Conservation (phyloP, 2,113 vertebrate species). For the Campylorhamphus procurvoides region DNA sequence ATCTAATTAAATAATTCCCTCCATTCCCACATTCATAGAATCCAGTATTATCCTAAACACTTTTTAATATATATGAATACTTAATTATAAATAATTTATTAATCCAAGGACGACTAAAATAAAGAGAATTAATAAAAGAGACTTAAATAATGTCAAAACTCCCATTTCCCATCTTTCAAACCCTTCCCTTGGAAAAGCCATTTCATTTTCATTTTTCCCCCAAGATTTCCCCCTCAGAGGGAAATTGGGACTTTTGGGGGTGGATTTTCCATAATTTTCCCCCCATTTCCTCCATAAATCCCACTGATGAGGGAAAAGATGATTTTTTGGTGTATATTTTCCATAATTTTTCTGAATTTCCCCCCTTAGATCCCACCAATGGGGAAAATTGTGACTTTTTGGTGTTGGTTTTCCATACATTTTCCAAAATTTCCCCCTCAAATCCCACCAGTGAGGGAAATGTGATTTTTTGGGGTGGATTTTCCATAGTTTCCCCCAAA, state of each 20-base stretch:
- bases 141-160: neutral
- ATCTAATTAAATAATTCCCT: neutral
- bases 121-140: neutral
- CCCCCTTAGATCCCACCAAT: neutral
- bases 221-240: neutral
- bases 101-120: neutral
- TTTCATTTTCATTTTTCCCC: neutral
- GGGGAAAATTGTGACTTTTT: neutral
- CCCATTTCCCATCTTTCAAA: neutral
- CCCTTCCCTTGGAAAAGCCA: neutral
- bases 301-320: neutral
- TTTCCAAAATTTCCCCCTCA: neutral
- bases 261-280: neutral
- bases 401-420: neutral
- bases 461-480: neutral
- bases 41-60: no score
- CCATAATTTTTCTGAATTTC: neutral
- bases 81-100: no score
- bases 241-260: accelerated
- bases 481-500: neutral
- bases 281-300: neutral
- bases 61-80: no score
- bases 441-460: neutral
- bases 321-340: neutral
- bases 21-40: neutral